Percentiles rank a stretch among this genome's conserved stretches.
phyloP scores from a whole-genome alignment of 2,113 vertebrate genomes.

The Zosterops borbonicus region DNA sequence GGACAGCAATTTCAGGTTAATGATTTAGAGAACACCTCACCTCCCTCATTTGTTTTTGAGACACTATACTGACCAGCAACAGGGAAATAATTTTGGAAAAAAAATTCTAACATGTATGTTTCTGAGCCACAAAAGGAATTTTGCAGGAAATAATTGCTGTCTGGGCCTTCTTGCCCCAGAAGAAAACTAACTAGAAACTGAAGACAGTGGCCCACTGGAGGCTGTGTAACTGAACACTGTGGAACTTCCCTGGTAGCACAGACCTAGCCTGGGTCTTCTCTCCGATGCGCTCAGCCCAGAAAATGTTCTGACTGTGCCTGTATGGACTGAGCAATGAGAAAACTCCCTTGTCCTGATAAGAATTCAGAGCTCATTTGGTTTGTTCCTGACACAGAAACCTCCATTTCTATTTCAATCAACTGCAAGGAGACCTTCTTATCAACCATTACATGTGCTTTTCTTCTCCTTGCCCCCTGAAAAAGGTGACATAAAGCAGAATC shows the following conservation, averaged over 20 bases:
- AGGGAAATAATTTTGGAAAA: not conserved
- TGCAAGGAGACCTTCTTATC: not conserved
- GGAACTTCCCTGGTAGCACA: not conserved
- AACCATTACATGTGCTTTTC: not conserved
- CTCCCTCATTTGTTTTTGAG: not conserved
- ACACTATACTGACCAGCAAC: not conserved
- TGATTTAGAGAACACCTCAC: not conserved
- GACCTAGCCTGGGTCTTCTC: not conserved
- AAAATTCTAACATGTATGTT: not conserved
- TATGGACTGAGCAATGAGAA: not conserved
- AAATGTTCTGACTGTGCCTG: not conserved
- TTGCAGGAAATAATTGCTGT: not conserved
- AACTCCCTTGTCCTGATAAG: not conserved
- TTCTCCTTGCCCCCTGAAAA: not conserved
- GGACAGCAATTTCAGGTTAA: not conserved
- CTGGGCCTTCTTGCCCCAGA: not conserved
- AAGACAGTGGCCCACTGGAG: accelerated
- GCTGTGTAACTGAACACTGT: not conserved
- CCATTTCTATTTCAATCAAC: not conserved
- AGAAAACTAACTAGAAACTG: not conserved
- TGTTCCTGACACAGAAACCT: not conserved
- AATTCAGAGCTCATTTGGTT: not conserved
- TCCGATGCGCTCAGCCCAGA: accelerated
- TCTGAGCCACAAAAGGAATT: not conserved
- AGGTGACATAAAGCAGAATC: not conserved